Evolutionary conservation across 2,888 invertebrate species (phyloP).

Genomic region (Andrena praecox): DNA sequence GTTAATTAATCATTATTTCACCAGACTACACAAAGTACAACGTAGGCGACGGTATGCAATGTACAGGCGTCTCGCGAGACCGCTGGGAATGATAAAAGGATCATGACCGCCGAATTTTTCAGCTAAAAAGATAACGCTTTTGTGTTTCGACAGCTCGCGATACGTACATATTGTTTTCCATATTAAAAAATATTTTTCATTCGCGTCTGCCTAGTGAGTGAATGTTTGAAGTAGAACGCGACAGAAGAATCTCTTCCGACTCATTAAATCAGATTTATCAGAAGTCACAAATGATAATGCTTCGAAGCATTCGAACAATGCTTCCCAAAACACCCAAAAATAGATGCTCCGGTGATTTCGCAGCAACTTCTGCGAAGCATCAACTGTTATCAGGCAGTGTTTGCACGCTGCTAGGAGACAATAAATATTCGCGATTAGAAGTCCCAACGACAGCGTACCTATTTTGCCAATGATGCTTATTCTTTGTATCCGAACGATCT

Average conservation of each 20-base stretch:
- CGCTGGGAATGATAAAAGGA: slow-evolving; percentile 43
- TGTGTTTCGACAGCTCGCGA: slow-evolving; percentile 1
- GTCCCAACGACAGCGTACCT: no score
- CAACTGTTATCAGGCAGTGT: no score
- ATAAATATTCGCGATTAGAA: neutral
- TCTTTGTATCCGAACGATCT: neutral
- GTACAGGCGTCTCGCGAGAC: slow-evolving; percentile 21
- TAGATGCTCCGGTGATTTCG: no score
- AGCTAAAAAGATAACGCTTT: slow-evolving; percentile 29
- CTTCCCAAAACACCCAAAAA: no score
- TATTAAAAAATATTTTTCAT: neutral
- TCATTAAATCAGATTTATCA: no score
- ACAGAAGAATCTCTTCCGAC: no score
- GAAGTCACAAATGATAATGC: no score
- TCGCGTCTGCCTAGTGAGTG: neutral
- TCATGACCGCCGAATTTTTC: slow-evolving; percentile 51
- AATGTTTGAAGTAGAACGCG: neutral
- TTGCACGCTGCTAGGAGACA: neutral
- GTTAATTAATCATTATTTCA: slow-evolving; percentile 42
- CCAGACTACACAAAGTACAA: neutral
- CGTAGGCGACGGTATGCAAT: slow-evolving; percentile 9
- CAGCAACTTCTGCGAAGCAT: no score
- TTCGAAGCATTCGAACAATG: no score
- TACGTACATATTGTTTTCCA: neutral
- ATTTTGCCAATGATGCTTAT: no score